Evolutionary conservation across 2,888 invertebrate genomes (phyloP), one percentile per base, ranked within the genome.

Genomic region (Caradrina kadenii): DNA sequence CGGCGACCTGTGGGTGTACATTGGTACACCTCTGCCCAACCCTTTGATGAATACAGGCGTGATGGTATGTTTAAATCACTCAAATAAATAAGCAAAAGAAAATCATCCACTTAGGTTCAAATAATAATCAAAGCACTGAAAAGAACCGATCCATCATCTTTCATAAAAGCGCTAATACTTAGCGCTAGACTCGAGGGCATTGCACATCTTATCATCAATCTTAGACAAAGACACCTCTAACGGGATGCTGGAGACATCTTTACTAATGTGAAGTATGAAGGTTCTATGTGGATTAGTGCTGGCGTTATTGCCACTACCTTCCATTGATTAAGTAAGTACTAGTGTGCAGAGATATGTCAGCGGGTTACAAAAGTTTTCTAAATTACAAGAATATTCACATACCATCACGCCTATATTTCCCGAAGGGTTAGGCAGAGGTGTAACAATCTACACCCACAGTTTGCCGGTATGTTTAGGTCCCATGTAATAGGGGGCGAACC

Each of bases 101-200:
- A 75, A n/a, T 17, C 3, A 45, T 11, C 7, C 19, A 5, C n/a
- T 60, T 22, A 39, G 45, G 10, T 73, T 49, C 56, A 62, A 73
- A 61, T 17, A 35, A 56, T 10, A 54, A 53, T 48, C n/a, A 48
- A 42, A 0, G 26, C 1, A 0, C 3, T 63, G 39, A 69, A 73
- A 64, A 54, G 56, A 60, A 26, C 10, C 42, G 11, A 82, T 80
- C 69, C 42, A 69, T 81, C 73, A 82, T 65, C 17, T 45, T 35
- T 26, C n/a, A 56, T 66, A 64, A 69, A 59, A 53, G 31, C 17
- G 11, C 54, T 42, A 42, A 22, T 13, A 31, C 49, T 54, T 17
- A 65, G 74, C 17, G 17, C 74, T 70, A 71, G 42, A 60, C 53
- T 63, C 42, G n/a, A 61, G 26, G 35, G 60, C 26, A 31, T 54